Percentiles rank a stretch among this genome's conserved stretches.
Evolutionary conservation across 2,888 invertebrate species (phyloP).

Genomic region (Merodon equestris): DNA sequence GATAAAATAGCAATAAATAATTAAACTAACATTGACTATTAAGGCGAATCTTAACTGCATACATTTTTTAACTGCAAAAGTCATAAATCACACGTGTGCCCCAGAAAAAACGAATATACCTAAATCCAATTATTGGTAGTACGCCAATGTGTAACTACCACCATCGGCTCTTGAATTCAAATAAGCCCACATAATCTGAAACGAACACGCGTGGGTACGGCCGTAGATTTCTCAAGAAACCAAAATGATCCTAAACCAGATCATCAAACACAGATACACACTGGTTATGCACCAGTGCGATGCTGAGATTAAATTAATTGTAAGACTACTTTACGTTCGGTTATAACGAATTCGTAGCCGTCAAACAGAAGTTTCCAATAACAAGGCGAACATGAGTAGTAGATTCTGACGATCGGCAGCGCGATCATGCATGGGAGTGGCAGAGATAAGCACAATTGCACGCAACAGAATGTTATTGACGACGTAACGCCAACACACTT

Average conservation of each 20-base stretch:
- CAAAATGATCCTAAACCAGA: slow-evolving; percentile 63
- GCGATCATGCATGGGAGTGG: slow-evolving; percentile 55
- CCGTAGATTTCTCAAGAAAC: slow-evolving; percentile 59
- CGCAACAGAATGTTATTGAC: slow-evolving; percentile 45
- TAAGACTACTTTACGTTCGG: slow-evolving; percentile 65
- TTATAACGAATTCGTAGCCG: slow-evolving; percentile 59
- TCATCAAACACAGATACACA: slow-evolving; percentile 62
- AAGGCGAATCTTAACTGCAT: slow-evolving; percentile 13
- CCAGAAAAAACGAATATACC: slow-evolving; percentile 21
- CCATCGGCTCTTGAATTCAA: slow-evolving; percentile 5
- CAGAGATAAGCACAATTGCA: slow-evolving; percentile 53
- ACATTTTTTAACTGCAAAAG: slow-evolving; percentile 56
- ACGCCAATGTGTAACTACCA: slow-evolving; percentile 1
- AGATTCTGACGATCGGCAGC: slow-evolving; percentile 61
- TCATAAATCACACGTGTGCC: slow-evolving; percentile 61
- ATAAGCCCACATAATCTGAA: slow-evolving; percentile 56
- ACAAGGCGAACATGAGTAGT: slow-evolving; percentile 64
- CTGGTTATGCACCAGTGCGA: slow-evolving; percentile 30
- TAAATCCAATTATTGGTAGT: slow-evolving; percentile 17
- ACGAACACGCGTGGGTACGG: slow-evolving; percentile 56
- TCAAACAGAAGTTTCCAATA: slow-evolving; percentile 68
- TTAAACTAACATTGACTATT: slow-evolving; percentile 35
- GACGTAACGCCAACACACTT: slow-evolving; percentile 59
- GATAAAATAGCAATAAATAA: slow-evolving; percentile 43
- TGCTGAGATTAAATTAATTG: slow-evolving; percentile 65